Percentiles rank a stretch among this genome's conserved stretches.
Evolutionary conservation across 2,888 invertebrate species (phyloP).

Genomic region (Heliconius ismenius): DNA sequence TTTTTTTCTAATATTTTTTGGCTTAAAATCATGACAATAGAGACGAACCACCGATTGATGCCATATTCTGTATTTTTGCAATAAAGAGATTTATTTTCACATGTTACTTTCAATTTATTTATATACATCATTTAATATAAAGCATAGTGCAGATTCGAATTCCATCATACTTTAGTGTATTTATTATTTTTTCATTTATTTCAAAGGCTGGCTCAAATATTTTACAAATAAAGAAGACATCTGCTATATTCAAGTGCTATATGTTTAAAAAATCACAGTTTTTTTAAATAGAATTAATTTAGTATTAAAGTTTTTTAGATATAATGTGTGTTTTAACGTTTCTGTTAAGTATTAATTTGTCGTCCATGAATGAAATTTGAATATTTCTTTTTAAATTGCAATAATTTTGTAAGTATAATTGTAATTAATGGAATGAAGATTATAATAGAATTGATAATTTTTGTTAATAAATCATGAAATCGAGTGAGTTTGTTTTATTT

Average conservation of each 20-base stretch:
- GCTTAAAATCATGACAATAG: conserved; percentile 28
- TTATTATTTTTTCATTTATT: neutral
- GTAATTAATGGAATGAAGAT: conserved; percentile 37
- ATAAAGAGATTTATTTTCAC: neutral
- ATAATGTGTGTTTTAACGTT: conserved; percentile 13
- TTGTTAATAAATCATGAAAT: conserved; percentile 60
- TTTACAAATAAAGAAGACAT: neutral
- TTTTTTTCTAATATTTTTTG: neutral
- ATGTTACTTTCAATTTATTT: neutral
- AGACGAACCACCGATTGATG: conserved; percentile 30
- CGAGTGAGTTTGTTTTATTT: conserved; percentile 39
- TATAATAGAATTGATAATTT: conserved; percentile 49
- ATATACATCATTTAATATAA: neutral
- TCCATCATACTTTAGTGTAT: neutral
- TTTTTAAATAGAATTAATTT: neutral
- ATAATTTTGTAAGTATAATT: conserved; percentile 30
- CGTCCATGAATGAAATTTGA: conserved; percentile 27
- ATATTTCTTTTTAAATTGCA: conserved; percentile 2
- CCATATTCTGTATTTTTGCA: conserved; percentile 22
- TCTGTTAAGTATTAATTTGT: conserved; percentile 23
- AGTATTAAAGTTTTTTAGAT: neutral
- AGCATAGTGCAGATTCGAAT: neutral
- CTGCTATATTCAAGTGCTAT: neutral
- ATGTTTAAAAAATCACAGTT: neutral
- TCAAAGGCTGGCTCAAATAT: conserved; percentile 11